Conservation (phyloP, 2,888 invertebrate species). For the Drosophila meridionalis region DNA sequence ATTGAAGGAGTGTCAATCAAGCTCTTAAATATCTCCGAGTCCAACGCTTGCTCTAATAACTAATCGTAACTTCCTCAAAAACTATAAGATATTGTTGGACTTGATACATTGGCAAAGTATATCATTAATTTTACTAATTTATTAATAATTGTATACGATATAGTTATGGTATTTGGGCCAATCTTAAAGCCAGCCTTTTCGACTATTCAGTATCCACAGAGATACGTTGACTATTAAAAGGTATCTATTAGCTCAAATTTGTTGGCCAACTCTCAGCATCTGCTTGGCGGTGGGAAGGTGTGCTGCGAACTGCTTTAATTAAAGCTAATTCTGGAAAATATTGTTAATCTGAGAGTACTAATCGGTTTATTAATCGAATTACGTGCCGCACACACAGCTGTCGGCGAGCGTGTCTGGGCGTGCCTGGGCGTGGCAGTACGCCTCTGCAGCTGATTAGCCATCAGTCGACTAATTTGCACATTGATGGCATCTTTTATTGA, state of each 20-base stretch:
- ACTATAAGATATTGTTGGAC: no score
- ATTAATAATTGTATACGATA: no score
- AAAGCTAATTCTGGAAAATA: slow-evolving; percentile 76
- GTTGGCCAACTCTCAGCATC: slow-evolving; percentile 7
- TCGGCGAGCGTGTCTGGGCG: slow-evolving; percentile 9
- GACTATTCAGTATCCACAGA: background rate
- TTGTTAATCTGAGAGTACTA: slow-evolving; percentile 71
- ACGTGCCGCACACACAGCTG: slow-evolving; percentile 51
- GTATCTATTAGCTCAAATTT: background rate
- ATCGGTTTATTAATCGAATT: slow-evolving; percentile 79
- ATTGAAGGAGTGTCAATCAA: slow-evolving; percentile 41
- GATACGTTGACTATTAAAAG: background rate
- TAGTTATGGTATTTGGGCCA: no score
- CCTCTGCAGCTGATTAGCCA: slow-evolving; percentile 66
- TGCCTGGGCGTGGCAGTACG: slow-evolving; percentile 41
- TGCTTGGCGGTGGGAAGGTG: slow-evolving; percentile 11
- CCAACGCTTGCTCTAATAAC: slow-evolving; percentile 7
- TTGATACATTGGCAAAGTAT: no score
- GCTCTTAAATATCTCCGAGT: background rate
- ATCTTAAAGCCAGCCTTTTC: background rate
- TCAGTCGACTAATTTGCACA: slow-evolving; percentile 77
- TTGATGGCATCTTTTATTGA: slow-evolving; percentile 77
- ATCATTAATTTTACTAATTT: no score
- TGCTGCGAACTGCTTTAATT: slow-evolving; percentile 56
- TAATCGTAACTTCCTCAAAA: slow-evolving; percentile 13